Evolutionary conservation across 2,888 invertebrate genomes (phyloP).

Genomic region (Cepaea hortensis): DNA sequence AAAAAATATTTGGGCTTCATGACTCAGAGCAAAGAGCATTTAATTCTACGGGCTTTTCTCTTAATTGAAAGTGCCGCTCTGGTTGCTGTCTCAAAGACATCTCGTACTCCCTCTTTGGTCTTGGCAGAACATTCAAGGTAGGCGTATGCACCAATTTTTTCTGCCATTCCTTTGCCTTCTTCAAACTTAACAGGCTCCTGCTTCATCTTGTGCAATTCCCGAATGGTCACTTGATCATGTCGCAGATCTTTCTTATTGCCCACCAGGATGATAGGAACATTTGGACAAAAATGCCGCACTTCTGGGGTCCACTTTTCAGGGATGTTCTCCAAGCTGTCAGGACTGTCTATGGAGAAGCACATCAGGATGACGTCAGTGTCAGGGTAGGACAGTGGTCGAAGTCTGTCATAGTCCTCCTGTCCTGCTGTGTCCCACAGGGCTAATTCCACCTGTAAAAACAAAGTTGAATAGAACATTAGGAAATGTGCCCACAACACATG

Average conservation of each 20-base stretch:
- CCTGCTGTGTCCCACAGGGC: conserved; percentile 93
- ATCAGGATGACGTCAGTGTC: conserved; percentile 99
- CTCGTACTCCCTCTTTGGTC: conserved; percentile 98
- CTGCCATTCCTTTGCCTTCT: conserved; percentile 97
- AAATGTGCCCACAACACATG: neutral
- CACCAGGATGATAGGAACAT: conserved; percentile 97
- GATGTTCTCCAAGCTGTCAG: conserved; percentile 98
- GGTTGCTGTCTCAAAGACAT: conserved; percentile 99
- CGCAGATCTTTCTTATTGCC: conserved; percentile 88
- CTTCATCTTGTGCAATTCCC: conserved; percentile 94
- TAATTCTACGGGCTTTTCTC: conserved; percentile 44
- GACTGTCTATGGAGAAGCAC: conserved; percentile 99
- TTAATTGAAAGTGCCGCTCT: conserved; percentile 86
- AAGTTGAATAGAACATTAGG: neutral
- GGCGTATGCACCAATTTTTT: conserved; percentile 98
- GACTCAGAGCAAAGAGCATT: conserved; percentile 40
- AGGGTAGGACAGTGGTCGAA: conserved; percentile 94
- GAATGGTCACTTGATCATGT: conserved; percentile 77
- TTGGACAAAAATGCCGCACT: conserved; percentile 94
- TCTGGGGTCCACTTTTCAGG: conserved; percentile 99
- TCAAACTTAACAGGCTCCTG: conserved; percentile 98
- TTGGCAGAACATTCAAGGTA: conserved; percentile 99
- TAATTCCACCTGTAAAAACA: conserved; percentile 72
- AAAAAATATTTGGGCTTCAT: neutral
- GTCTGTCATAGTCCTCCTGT: conserved; percentile 96